phyloP scores from a whole-genome alignment of 2,888 invertebrate species.

The Mycalesis mineus region DNA sequence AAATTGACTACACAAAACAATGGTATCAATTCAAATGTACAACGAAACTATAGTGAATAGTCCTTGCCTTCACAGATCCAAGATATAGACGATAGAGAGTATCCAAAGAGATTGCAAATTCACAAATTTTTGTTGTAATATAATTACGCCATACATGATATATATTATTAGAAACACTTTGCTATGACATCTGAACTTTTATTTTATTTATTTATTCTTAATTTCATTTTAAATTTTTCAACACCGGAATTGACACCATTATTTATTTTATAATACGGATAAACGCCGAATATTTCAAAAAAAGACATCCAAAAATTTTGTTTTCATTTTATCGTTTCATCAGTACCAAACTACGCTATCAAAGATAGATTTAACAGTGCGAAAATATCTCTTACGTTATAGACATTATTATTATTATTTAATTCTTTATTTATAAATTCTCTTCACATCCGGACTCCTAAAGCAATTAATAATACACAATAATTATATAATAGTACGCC shows the following conservation, averaged over 20 bases:
- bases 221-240: neutral
- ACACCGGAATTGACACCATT: neutral
- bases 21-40: neutral
- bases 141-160: no score
- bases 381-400: conserved; percentile 74
- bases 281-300: neutral
- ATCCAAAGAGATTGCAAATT: no score
- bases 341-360: conserved; percentile 40
- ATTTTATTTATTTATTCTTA: no score
- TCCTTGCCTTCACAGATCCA: no score
- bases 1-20: conserved; percentile 53
- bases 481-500: conserved; percentile 49
- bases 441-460: conserved; percentile 75
- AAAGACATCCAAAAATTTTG: conserved; percentile 18
- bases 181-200: no score
- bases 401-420: conserved; percentile 30
- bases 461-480: conserved; percentile 62
- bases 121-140: no score
- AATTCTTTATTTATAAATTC: conserved; percentile 70
- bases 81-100: no score
- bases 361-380: conserved; percentile 70
- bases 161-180: no score
- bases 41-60: no score
- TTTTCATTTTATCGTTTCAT: conserved; percentile 14
- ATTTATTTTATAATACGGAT: neutral